Evolutionary conservation across 2,888 invertebrate species (phyloP).

Genomic region (Trachelus tabidus): DNA sequence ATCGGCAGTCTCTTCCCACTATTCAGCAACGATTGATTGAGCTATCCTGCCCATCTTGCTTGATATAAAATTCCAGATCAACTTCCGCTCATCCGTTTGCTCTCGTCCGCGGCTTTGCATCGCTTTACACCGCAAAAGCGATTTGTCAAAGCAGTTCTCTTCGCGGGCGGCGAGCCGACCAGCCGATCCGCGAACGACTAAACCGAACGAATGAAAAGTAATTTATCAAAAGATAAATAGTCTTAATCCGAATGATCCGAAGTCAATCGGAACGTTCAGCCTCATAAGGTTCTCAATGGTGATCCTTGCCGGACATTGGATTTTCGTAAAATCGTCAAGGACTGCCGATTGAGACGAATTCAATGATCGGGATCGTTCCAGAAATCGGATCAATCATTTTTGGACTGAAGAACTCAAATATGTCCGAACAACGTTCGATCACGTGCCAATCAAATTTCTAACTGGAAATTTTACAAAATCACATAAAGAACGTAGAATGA

Average conservation of each 20-base stretch:
- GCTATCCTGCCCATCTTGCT: not conserved
- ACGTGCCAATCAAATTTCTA: not conserved
- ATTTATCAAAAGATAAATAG: constrained; percentile 10
- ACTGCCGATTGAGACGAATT: not conserved
- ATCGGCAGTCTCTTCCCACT: not conserved
- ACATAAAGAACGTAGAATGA: not conserved
- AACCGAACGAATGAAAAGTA: not conserved
- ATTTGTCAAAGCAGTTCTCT: constrained; percentile 54
- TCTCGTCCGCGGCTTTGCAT: constrained; percentile 51
- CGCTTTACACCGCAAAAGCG: constrained; percentile 60
- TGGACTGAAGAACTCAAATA: not conserved
- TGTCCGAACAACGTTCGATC: not conserved
- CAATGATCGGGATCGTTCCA: not conserved
- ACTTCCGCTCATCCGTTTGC: not conserved
- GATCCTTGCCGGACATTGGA: not conserved
- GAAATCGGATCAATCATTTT: constrained; percentile 9
- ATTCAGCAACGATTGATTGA: too few relatives aligned
- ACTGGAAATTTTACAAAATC: not conserved
- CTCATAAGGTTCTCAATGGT: not conserved
- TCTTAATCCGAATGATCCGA: not conserved
- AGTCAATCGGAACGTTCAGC: not conserved
- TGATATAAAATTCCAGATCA: not conserved
- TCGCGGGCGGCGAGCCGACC: constrained; percentile 10
- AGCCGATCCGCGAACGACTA: constrained; percentile 13
- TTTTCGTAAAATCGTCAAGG: constrained; percentile 5